Conservation (phyloP, 2,888 invertebrate species). For the Pseudococcus viburni region DNA sequence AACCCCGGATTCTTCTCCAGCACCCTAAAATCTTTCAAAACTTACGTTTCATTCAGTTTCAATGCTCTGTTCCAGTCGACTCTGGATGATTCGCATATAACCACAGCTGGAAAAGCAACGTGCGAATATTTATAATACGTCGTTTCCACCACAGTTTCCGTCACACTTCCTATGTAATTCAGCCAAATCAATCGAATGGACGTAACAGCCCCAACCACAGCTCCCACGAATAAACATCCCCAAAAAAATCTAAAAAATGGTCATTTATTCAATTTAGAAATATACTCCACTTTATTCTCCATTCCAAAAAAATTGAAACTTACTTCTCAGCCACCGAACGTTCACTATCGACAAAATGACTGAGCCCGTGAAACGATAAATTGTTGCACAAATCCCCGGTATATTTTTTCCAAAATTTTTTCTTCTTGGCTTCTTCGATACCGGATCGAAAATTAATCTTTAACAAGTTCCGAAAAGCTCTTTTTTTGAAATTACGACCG, state of each 20-base stretch:
- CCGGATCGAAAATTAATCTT: constrained; percentile 35
- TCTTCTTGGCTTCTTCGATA: not conserved
- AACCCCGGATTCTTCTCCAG: not conserved
- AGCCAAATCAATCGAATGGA: constrained; percentile 66
- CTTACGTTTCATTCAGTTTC: constrained; percentile 66
- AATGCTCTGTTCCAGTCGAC: constrained; percentile 70
- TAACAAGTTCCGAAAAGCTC: not conserved
- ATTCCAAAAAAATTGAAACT: not conserved
- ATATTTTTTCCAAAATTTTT: constrained; percentile 66
- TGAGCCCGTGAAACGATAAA: constrained; percentile 68
- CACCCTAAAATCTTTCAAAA: not conserved
- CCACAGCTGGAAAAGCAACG: constrained; percentile 70
- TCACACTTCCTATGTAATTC: constrained; percentile 67
- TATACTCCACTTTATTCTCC: not conserved
- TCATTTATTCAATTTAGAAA: not conserved
- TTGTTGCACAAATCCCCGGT: constrained; percentile 68
- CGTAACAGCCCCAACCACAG: constrained; percentile 63
- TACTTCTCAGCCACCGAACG: constrained; percentile 67
- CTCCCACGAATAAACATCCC: constrained; percentile 60
- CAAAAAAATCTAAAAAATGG: constrained; percentile 67
- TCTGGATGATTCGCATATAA: constrained; percentile 70
- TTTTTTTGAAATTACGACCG: not conserved
- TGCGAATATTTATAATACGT: constrained; percentile 70
- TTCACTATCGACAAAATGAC: constrained; percentile 67
- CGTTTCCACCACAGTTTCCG: constrained; percentile 70